Evolutionary conservation across 2,113 vertebrate species (phyloP), one percentile per base, ranked within the genome.

Genomic region (Anolis carolinensis): DNA sequence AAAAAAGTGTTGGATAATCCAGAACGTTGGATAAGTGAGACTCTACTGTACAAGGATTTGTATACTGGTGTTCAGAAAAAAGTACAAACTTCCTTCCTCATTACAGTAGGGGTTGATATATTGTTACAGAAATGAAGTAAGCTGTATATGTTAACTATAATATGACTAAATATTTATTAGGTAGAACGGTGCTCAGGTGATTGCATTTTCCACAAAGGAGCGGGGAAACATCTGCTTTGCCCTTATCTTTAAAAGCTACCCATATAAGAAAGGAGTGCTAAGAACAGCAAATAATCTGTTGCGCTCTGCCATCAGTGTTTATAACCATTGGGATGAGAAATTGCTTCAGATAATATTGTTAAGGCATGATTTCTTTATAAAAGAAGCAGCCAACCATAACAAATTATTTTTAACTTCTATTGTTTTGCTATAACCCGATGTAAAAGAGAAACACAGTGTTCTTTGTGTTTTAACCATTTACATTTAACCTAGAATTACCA

Each of bases 341-440:
- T 93, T 87, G 87, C 79, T 93, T 90, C 44, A 86, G 82, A 85
- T 89, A 87, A 73, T 91, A 86, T 88, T 91, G 84, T 84, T 91
- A 89, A 87, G 34, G 80, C 88, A 90, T 92, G 48, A 86, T 92
- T 95, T 95, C 85, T 89, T 91, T 83, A 88, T 81, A 93, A 95
- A 95, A 93, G 86, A 88, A 89, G 91, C 93, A 94, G 63, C 85
- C 90, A 94, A 32, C 92, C 90, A 83, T 93, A 93, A 86, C 81
- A 93, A 95, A 95, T 90, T 68, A 75, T 89, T 94, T 91, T 86
- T 81, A 73, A 84, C 81, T 91, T 89, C 88, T 92, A 23, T 95
- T 94, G 87, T 93, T 93, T 94, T 87, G 63, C 39, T 88, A 88
- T 87, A 86, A 86, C 87, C 62, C 86, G 81, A 86, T 91, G 65